These are phyloP conservation scores for Megaleporinus macrocephalus DNA, from an alignment of 2,113 vertebrate genomes.

Conservation along the genomic window DNA sequence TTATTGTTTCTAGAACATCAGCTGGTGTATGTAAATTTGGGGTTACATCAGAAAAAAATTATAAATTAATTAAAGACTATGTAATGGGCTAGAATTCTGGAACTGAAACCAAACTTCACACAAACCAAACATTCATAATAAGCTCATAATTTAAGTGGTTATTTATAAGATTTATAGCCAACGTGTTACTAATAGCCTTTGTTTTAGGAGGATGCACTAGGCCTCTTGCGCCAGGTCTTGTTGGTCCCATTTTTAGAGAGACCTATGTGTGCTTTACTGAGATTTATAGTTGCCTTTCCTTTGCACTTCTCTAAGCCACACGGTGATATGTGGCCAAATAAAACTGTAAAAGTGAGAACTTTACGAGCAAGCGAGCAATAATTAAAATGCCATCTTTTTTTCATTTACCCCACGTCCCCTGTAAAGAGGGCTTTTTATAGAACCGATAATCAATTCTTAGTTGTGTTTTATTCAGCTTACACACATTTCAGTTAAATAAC, in stretches of 20 bases:
- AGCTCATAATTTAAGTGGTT: not conserved
- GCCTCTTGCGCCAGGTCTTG: slow-evolving; percentile 46
- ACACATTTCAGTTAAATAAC: slow-evolving; percentile 40
- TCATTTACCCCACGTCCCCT: slow-evolving; percentile 45
- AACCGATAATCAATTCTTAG: slow-evolving; percentile 49
- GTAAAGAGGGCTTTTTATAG: slow-evolving; percentile 41
- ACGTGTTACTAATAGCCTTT: slow-evolving; percentile 44
- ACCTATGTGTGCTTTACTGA: slow-evolving; percentile 56
- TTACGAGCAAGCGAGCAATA: slow-evolving; percentile 59
- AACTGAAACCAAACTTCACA: too few species aligned
- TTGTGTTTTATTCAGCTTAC: slow-evolving; percentile 30
- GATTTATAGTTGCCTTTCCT: slow-evolving; percentile 63
- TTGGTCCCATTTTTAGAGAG: slow-evolving; percentile 55
- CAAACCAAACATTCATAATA: too few species aligned
- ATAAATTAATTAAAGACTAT: too few species aligned
- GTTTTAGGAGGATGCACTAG: slow-evolving; percentile 63
- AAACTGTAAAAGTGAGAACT: slow-evolving; percentile 60
- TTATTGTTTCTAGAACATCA: too few species aligned
- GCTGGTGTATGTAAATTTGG: too few species aligned
- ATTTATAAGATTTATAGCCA: not conserved
- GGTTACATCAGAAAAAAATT: too few species aligned
- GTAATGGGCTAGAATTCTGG: too few species aligned
- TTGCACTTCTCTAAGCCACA: slow-evolving; percentile 47
- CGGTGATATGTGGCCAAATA: slow-evolving; percentile 62
- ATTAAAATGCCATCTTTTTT: slow-evolving; percentile 52